Evolutionary conservation across 1,140 invertebrate species (phyloP), one percentile per base, ranked within the genome.

Genomic region (Camponotus floridanus): DNA sequence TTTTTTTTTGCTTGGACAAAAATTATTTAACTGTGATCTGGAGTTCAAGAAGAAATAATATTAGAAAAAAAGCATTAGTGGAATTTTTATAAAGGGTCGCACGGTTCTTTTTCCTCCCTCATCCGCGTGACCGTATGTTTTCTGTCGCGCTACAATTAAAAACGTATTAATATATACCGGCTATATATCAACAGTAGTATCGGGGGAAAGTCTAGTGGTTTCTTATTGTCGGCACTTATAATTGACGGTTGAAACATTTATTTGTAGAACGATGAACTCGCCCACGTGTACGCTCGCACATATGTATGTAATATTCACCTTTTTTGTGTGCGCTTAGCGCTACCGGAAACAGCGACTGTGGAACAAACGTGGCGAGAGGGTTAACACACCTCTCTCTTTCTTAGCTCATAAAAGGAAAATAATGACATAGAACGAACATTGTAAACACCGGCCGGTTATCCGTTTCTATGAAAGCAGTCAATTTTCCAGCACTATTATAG

Each of bases 81-180:
- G 79, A 74, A 74, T 62, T 83, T 83, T 83, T 83, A 83, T 74
- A 36, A 83, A 62, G 55, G 79, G 39, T 55, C 36, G 61, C 39
- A 55, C 26, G 51, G 67, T 33, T 61, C 68, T 62, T 68, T 39
- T 68, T 39, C 76, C 61, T 71, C 31, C 39, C 39, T 36, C 45
- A 9, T 39, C 64, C 45, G 48, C 48, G 3, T 70, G 51, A 71
- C 71, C 86, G 86, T 87, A 86, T 90, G 79, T 86, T 85, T 90
- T 91, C 87, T 85, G 89, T 90, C 85, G 76, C 85, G 74, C 42
- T 83, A 85, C 88, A 91, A 91, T 91, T 91, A 91, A 91, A 91
- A 90, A 88, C 85, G 83, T 88, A 91, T 91, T 90, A 91, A 91
- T 91, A 89, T 91, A 89, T 55, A 42, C 61, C 45, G 74, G 51